Evolutionary conservation across 2,797 vertebrate genomes (phyloP), one percentile per base, ranked within the genome.

Genomic region (Sebastes matsubarae): DNA sequence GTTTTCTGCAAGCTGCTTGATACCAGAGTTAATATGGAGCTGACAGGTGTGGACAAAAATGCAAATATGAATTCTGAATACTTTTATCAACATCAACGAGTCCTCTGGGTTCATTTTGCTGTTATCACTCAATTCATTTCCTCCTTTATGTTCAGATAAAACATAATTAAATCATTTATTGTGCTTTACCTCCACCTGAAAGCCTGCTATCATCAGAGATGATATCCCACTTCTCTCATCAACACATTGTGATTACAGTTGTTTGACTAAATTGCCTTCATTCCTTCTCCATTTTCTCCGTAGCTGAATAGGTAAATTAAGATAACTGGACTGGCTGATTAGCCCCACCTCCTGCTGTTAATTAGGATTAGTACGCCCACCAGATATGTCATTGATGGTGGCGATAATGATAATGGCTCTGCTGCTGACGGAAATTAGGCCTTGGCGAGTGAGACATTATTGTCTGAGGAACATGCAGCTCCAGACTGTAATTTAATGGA

Each of bases 281-380:
- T 59, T 78, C n/a, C 52, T n/a, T 78, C n/a, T 88, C 54, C n/a
- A 9, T 78, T 81, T 78, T 69, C 67, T 75, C 57, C 68, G 55
- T 6, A 4, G 63, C 1, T 1, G 24, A 76, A 58, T 32, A 83
- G 79, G 87, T 92, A 67, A 68, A 86, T 83, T 50, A 72, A 83
- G 80, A 87, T 80, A 83, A 85, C 59, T 76, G 70, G 36, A 76
- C 32, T 9, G 61, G 46, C 58, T 84, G 76, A 91, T 92, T 77
- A 76, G 52, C 58, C 22, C 57, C 61, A 24, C 72, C 79, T 58
- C 80, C 38, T 16, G 2, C 76, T 81, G 69, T 79, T 91, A 87
- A 89, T 91, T 89, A 89, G 72, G 82, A 87, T 91, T 85, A 83
- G 72, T 63, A 59, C 14, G 2, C 69, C 54, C 61, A 68, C 18